Base-by-base conservation (phyloP, 2,888 invertebrate genomes). In the Melipona bicolor region DNA sequence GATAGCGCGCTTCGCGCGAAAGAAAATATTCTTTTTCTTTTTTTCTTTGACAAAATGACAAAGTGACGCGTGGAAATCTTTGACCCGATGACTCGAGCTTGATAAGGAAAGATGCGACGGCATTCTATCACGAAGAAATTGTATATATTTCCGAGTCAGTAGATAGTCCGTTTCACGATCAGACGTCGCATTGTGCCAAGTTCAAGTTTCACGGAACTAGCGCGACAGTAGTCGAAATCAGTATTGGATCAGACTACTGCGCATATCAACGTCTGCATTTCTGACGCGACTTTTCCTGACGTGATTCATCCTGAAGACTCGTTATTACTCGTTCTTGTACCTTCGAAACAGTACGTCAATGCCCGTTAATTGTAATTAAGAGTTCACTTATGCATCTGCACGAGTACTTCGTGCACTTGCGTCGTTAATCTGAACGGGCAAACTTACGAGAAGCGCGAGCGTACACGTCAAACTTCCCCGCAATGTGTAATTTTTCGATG, bases 181-280 rank as follows among this genome's bases (percentile, higher is more conserved):
- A 24, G 21, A 24, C 52, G 5, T 21, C 6, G 36, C 24, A 24
- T n/a, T 32, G 3, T 0, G 32, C 24, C 49, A 9, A 24, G n/a
- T 19, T 13, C 24, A 19, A 71, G 21, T 77, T 77, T 54, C 36
- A 27, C 1, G 21, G 17, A 11, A 36, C 13, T 56, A 49, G 54
- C 9, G 21, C 19, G 36, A 3, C 52, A 81, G 80, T 81, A 72
- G 80, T 78, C 17, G 19, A 43, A 43, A 65, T 68, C 78, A 32
- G 32, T 24, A 43, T 19, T 71, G 3, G 52, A 21, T 78, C 80
- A 62, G 78, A 32, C 70, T 4, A 2, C 11, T 9, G 24, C 19
- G 24, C 4, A 11, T 50, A 27, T 52, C 24, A 1, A 5, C 50
- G 13, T 15, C 52, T 52, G 17, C n/a, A 17, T n/a, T 62, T 52